Evolutionary conservation across 2,888 invertebrate species (phyloP).

Genomic region (Nephrocerus scutellatus): DNA sequence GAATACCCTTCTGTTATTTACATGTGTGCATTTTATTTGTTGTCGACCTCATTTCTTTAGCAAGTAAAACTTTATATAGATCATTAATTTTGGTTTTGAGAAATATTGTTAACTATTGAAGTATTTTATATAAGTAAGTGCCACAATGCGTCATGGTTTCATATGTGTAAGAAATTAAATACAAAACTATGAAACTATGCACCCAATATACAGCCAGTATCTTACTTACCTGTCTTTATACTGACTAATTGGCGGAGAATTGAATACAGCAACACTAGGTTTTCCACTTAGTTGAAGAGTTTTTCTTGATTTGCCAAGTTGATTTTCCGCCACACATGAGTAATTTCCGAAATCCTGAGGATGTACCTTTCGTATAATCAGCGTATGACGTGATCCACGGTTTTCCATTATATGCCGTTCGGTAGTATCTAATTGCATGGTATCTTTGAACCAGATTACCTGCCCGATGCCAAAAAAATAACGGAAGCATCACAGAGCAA

Average conservation of each 20-base stretch:
- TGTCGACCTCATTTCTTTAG: too few relatives aligned
- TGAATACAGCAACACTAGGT: conserved; percentile 59
- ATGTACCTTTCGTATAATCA: conserved; percentile 62
- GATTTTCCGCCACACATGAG: conserved; percentile 63
- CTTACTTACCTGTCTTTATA: conserved; percentile 48
- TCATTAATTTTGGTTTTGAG: too few relatives aligned
- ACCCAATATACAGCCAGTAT: too few relatives aligned
- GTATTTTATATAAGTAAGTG: too few relatives aligned
- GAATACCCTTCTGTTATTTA: too few relatives aligned
- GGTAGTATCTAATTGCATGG: conserved; percentile 61
- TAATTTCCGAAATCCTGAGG: conserved; percentile 64
- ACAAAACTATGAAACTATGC: too few relatives aligned
- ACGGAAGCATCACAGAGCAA: conserved; percentile 6
- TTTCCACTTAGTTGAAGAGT: conserved; percentile 61
- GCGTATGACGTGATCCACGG: conserved; percentile 59
- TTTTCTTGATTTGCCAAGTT: conserved; percentile 58
- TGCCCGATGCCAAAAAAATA: conserved; percentile 35
- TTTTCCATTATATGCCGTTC: conserved; percentile 61
- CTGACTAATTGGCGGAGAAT: conserved; percentile 56
- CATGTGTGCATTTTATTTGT: too few relatives aligned
- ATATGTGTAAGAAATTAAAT: too few relatives aligned
- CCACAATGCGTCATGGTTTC: too few relatives aligned
- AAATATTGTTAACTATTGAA: too few relatives aligned
- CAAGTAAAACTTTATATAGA: too few relatives aligned
- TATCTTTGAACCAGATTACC: conserved; percentile 64